Evolutionary conservation across 2,797 vertebrate species (phyloP), one percentile per base, ranked within the genome.

Genomic region (Ambastaia sidthimunki): DNA sequence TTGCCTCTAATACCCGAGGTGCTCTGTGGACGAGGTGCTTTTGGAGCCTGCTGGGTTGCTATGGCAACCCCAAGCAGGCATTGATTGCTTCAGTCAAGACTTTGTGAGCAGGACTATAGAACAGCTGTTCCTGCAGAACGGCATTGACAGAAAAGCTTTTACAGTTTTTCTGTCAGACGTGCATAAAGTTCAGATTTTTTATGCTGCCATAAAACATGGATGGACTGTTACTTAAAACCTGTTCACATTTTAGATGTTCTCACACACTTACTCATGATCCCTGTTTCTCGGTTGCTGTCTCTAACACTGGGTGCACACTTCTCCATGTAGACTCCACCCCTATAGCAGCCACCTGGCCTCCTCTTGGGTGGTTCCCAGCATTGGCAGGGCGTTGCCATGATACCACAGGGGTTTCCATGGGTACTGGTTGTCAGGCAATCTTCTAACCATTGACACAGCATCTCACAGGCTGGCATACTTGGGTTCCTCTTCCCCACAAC

Each of bases 401-500:
- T 99, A 86, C 98, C 98, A 0, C 97, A 99, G 0, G 97, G 97
- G 82, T 98, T 96, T 0, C 94, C 94, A 65, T 96, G 96, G 91
- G 95, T 98, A 89, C 97, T 99, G 81, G 94, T 95, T 0, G 94
- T 91, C 90, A 99, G 91, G 83, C 97, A 99, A 7, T 95, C 93
- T 0, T 98, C 96, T 85, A 98, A 83, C 98, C 98, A 99, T 89
- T 98, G 96, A 91, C 98, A 99, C 74, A 99, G 91, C 96, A 98
- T 98, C 92, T 98, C 96, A 84, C 98, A 99, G 86, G 97, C 97
- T 0, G 97, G 97, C 87, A 96, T 96, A 81, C 98, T 98, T 0
- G 98, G 98, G 90, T 94, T 98, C 89, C 97, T 95, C 92, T 99
- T 99, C 72, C 98, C 98, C 66, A 99, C 95, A 0, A 99, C 97